phyloP scores from a whole-genome alignment of 2,113 vertebrate species.

The Ictalurus punctatus region DNA sequence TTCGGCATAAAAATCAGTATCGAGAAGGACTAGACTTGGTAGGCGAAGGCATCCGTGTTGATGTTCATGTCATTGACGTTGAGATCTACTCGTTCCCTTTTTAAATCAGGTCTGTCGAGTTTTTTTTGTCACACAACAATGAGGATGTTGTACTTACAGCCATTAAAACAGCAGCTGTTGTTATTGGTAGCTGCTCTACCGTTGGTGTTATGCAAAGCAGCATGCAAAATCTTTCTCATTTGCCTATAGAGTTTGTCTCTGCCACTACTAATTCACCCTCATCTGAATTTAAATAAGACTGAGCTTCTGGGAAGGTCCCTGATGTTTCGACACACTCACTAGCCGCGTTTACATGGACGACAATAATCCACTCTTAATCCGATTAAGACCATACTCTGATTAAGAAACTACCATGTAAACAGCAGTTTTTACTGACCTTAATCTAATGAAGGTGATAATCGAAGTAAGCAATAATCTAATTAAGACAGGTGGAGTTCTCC shows the following conservation, averaged over 20 bases:
- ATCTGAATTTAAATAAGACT: not conserved
- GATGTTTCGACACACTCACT: conserved; percentile 33
- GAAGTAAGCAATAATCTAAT: too few relatives aligned
- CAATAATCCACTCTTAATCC: too few relatives aligned
- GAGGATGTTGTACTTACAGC: not conserved
- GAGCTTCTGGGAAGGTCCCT: not conserved
- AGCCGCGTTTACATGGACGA: too few relatives aligned
- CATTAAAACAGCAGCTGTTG: not conserved
- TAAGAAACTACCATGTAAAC: too few relatives aligned
- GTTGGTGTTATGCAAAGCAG: conserved; percentile 52
- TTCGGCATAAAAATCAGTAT: not conserved
- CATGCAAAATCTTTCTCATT: conserved; percentile 46
- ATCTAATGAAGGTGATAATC: too few relatives aligned
- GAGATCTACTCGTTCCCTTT: not conserved
- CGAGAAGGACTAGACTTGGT: not conserved
- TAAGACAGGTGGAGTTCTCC: too few relatives aligned
- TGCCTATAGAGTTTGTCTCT: not conserved
- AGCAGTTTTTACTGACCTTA: too few relatives aligned
- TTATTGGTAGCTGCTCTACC: not conserved
- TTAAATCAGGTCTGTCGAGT: not conserved
- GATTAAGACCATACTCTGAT: too few relatives aligned
- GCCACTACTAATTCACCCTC: not conserved
- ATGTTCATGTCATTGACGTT: not conserved
- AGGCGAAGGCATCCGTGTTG: not conserved
- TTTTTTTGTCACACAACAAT: not conserved